Evolutionary conservation across 2,797 vertebrate species (phyloP), one percentile per base, ranked within the genome.

Genomic region (Paratrypauchen microcephalus): DNA sequence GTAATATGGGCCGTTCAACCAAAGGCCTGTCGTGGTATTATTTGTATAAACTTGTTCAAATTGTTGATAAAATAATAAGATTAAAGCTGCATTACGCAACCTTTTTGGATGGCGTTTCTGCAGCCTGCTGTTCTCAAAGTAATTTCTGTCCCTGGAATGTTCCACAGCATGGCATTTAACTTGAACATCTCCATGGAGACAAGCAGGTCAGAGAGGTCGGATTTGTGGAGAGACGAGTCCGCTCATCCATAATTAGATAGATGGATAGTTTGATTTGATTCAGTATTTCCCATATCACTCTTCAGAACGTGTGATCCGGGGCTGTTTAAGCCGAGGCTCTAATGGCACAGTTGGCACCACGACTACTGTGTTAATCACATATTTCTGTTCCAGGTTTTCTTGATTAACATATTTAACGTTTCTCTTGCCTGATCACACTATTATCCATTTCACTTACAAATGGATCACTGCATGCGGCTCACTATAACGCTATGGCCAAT

Each of bases 381-480:
- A 54, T 48, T 19, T 48, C 23, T 65, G 1, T 28, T 45, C 23
- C 18, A 26, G 62, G 16, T 23, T 55, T 76, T 65, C 61, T 45
- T 45, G 12, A 79, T 78, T 72, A 85, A 82, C 77, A 71, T 59
- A 71, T 75, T 65, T 63, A 55, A 21, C 15, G 41, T 78, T 71
- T 57, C 76, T 72, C 75, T 59, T 72, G 84, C 77, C 83, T 65
- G 18, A 60, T 82, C 74, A 55, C 13, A 73, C 70, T 54, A 30
- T 70, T 68, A 74, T 80, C 77, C 74, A 69, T 86, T 87, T 89
- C 63, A 65, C 58, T 30, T 24, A 78, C 66, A 83, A 84, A 90
- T 79, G 76, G 74, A 86, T 74, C 65, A 28, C 57, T 89, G 91
- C 91, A 92, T 92, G 90, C 12, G 24, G 2, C 52, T 36, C 54